Percentiles rank a stretch among this genome's conserved stretches.
Conservation (phyloP, 2,797 vertebrate species). For the Smutsia temminckii region DNA sequence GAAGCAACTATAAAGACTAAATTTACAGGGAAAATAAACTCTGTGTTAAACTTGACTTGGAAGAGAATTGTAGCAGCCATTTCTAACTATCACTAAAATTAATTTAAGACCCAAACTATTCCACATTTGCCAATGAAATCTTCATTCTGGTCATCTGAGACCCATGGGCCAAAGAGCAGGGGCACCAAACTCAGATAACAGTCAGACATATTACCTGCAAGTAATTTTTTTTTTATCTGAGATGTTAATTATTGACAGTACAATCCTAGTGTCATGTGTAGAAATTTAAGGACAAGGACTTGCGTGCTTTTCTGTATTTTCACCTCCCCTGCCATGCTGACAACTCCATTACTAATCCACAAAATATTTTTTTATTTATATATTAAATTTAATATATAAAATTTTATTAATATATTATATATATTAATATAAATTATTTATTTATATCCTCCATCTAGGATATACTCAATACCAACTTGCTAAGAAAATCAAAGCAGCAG, state of each 20-base stretch:
- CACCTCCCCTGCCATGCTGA: not conserved
- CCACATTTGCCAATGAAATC: not conserved
- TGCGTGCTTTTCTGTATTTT: not conserved
- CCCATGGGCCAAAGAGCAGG: not conserved
- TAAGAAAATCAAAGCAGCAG: not conserved
- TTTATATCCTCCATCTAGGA: not conserved
- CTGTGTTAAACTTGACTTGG: not conserved
- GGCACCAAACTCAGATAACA: not conserved
- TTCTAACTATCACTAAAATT: not conserved
- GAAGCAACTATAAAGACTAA: not conserved
- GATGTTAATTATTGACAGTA: not conserved
- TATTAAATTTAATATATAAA: not conserved
- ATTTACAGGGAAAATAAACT: conserved; percentile 6
- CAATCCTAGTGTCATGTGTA: not conserved
- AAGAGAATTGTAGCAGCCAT: not conserved
- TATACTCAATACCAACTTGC: not conserved
- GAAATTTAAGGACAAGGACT: not conserved
- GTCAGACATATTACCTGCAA: not conserved
- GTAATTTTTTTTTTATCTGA: not conserved
- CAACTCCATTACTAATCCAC: not conserved
- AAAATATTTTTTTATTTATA: not conserved
- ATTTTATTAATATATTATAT: not conserved
- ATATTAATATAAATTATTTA: too few relatives aligned
- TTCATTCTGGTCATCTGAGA: not conserved
- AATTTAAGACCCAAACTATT: not conserved